These are phyloP conservation scores for Platycheirus rosarum DNA, from an alignment of 2,888 invertebrate genomes.

Conservation along the genomic window DNA sequence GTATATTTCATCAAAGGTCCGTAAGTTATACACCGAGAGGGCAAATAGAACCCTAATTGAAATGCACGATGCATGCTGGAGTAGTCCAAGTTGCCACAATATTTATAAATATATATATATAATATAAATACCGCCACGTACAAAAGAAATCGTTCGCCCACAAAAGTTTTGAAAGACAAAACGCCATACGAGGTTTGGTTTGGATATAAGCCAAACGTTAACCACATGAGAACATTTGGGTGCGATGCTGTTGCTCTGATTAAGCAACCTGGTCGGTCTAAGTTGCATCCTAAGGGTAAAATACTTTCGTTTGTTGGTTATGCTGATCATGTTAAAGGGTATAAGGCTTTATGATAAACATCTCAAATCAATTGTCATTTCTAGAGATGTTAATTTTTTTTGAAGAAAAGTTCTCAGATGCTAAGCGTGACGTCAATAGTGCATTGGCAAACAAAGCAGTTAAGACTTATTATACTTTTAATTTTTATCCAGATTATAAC, in stretches of 20 bases:
- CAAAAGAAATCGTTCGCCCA: constrained; percentile 67
- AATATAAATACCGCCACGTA: constrained; percentile 69
- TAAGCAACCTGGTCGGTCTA: no score
- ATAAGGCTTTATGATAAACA: no score
- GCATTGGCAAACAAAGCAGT: no score
- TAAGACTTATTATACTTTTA: no score
- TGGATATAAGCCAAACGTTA: constrained; percentile 61
- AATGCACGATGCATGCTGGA: constrained; percentile 67
- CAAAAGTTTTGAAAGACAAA: constrained; percentile 51
- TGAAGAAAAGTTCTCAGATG: constrained; percentile 59
- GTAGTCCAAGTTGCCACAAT: constrained; percentile 52
- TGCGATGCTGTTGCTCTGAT: constrained; percentile 64
- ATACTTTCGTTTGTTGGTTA: no score
- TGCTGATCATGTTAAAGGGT: no score
- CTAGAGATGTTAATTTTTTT: constrained; percentile 73
- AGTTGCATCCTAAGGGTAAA: no score
- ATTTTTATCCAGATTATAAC: no score
- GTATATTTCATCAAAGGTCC: constrained; percentile 69
- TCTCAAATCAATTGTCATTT: constrained; percentile 53
- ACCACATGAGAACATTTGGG: constrained; percentile 62
- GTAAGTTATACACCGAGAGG: constrained; percentile 69
- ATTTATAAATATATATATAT: constrained; percentile 73
- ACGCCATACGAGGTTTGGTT: no score
- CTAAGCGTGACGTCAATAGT: constrained; percentile 9
- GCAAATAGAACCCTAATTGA: no score